These are phyloP conservation scores for Halcyon malimbica DNA, from an alignment of 2,113 vertebrate species.

Conservation along the genomic window DNA sequence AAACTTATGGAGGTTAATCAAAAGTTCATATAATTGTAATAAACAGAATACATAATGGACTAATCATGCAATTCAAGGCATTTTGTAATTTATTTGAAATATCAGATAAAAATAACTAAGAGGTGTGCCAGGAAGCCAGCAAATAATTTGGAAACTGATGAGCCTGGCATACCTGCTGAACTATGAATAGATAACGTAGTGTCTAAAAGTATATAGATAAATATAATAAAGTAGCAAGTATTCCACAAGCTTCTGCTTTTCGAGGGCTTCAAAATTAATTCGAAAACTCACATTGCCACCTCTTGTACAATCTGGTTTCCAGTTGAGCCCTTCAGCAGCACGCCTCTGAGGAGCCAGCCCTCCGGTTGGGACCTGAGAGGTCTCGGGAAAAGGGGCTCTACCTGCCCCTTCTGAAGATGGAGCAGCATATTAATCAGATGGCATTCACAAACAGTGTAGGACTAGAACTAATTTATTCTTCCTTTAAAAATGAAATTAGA, in stretches of 20 bases:
- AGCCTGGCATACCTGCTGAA: conserved; percentile 67
- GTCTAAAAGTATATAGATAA: conserved; percentile 58
- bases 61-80: conserved; percentile 76
- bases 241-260: background rate
- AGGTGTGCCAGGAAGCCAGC: conserved; percentile 73
- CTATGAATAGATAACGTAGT: conserved; percentile 67
- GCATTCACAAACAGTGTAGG: background rate
- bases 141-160: conserved; percentile 75
- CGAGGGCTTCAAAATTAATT: background rate
- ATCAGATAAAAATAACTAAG: conserved; percentile 77
- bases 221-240: conserved; percentile 24
- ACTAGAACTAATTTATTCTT: background rate
- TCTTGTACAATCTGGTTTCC: background rate
- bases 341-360: background rate
- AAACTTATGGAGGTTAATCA: conserved; percentile 74
- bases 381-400: background rate
- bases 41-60: conserved; percentile 74
- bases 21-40: conserved; percentile 76
- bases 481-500: background rate
- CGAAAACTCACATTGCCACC: background rate
- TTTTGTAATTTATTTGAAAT: conserved; percentile 76
- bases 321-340: background rate
- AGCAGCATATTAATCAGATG: background rate
- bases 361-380: background rate
- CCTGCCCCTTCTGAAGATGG: background rate